Evolutionary conservation across 2,113 vertebrate species (phyloP), one percentile per base, ranked within the genome.

Genomic region (Oostethus manadensis): DNA sequence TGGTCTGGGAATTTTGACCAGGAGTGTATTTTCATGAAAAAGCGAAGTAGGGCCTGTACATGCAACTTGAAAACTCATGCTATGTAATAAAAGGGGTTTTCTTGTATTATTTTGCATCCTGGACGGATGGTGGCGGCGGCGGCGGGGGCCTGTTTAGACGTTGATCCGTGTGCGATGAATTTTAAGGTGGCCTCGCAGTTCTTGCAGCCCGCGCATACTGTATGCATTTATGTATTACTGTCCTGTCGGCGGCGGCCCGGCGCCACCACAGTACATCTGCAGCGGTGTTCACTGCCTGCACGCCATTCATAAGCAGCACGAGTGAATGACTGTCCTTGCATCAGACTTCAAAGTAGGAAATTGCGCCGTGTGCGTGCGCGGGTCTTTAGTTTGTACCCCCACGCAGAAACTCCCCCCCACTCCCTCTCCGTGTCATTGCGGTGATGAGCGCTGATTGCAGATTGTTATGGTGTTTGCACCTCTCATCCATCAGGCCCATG

Each of bases 401-500:
- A 40, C 54, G 48, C 51, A 46, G 66, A 55, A 77, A 53, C 51
- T 23, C 60, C 47, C 74, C 80, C 79, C 82, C 42, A 15, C 38
- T 56, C 63, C 76, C 78, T 81, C 79, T 66, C 78, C 76, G 70
- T 86, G 86, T 84, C 80, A 83, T 83, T 83, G 86, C 78, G 77
- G 84, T 90, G 87, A 91, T 90, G 87, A 87, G 86, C 56, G 66
- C 87, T 91, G 90, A 91, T 90, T 90, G 87, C 89, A 86, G 88
- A 90, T 89, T 91, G 89, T 90, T 89, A 86, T 86, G 82, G 83
- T 88, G 89, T 90, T 91, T 88, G 84, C 80, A 80, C 84, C 81
- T 84, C 87, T 88, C 85, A 69, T 87, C 85, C 83, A 75, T 87
- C 74, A 74, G 72, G 78, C 82, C 77, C 89, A 86, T 64, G 88